A percentile compares a stretch with the other conserved stretches of the same genome.
These are phyloP conservation scores for Zootermopsis nevadensis DNA, from an alignment of 2,888 invertebrate genomes.

Conservation along the genomic window DNA sequence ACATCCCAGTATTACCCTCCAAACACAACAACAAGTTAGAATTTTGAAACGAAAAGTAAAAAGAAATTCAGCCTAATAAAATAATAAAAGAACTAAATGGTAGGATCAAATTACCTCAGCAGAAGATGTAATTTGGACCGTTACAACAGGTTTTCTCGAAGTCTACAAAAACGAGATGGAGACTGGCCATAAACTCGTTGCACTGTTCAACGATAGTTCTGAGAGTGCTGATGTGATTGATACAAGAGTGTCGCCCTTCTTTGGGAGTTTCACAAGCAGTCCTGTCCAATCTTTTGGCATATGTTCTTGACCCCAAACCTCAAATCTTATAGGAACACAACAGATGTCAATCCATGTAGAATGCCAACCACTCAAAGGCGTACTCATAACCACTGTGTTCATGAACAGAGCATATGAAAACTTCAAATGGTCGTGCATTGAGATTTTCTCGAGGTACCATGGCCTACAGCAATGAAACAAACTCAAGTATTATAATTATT, in stretches of 20 bases:
- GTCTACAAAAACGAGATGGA: not conserved
- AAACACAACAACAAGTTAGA: no score
- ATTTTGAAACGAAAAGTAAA: no score
- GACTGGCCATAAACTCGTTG: not conserved
- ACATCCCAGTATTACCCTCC: no score
- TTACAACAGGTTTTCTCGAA: not conserved
- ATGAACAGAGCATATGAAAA: conserved; percentile 99
- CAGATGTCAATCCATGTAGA: not conserved
- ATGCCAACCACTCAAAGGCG: conserved; percentile 99
- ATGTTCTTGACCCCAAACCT: not conserved
- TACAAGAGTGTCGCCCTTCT: not conserved
- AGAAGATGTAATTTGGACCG: no score
- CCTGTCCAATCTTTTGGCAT: not conserved
- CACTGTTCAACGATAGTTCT: not conserved
- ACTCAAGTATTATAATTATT: no score
- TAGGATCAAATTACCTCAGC: no score
- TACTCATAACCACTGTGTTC: conserved; percentile 99
- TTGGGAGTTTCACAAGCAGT: not conserved
- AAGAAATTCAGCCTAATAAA: no score
- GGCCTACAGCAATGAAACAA: conserved; percentile 74
- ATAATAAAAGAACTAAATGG: no score
- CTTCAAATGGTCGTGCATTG: conserved; percentile 94
- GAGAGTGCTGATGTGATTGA: not conserved
- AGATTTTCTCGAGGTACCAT: conserved; percentile 89
- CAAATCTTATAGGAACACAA: not conserved